phyloP scores from a whole-genome alignment of 2,797 vertebrate genomes.

The Tarsius wallacei region DNA sequence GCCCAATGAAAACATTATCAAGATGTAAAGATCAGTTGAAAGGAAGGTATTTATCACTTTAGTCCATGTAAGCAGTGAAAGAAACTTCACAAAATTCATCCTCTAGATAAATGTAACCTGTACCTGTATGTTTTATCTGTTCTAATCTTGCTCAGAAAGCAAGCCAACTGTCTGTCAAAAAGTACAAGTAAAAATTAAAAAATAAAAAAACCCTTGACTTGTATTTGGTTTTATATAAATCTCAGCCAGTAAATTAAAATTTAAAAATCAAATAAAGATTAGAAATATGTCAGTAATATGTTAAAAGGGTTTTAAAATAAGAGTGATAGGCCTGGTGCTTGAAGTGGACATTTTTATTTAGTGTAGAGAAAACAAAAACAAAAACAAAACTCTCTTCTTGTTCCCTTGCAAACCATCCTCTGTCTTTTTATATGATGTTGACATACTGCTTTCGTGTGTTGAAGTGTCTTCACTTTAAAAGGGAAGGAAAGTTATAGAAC shows the following conservation, averaged over 20 bases:
- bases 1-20: background rate
- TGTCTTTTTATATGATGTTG: background rate
- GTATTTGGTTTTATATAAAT: background rate
- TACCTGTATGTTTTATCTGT: background rate
- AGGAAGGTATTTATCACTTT: background rate
- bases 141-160: background rate
- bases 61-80: background rate
- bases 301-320: background rate
- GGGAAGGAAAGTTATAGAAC: background rate
- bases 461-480: background rate
- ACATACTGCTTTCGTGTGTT: background rate
- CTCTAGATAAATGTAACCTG: background rate
- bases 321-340: background rate
- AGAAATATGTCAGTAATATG: background rate
- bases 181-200: background rate
- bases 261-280: background rate
- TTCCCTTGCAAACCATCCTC: background rate
- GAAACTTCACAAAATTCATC: background rate
- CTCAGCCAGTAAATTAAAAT: background rate
- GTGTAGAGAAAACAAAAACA: background rate
- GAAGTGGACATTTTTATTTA: background rate
- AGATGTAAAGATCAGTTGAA: background rate
- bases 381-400: background rate
- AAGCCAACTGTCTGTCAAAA: background rate
- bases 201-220: background rate